Base-by-base conservation (phyloP, 1,140 invertebrate species). In the Metopolophium dirhodum region DNA sequence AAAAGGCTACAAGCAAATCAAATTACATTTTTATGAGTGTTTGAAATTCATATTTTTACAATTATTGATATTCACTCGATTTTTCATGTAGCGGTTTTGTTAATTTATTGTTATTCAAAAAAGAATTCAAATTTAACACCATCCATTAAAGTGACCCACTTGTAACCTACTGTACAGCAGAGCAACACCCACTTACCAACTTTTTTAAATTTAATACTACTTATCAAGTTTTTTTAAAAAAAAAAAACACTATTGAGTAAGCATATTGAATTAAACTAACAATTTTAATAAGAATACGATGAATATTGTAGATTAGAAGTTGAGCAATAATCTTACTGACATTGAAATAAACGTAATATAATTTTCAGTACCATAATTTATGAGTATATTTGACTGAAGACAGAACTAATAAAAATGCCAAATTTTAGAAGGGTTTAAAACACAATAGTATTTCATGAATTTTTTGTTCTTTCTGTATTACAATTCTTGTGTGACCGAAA, bases 171-270 rank as follows among this genome's bases (percentile, higher is more conserved):
- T 37, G 37, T 37, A 37, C 37, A 37, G 2, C 37, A 37, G 37
- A 37, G 37, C 2, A 2, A 37, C 37, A 37, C 2, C 37, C 37
- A 37, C 37, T 37, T 37, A 2, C 37, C 2, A 2, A 37, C 37
- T 37, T 37, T 37, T 57, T 57, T 23, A 26, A 57, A 57, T 26
- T 26, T 23, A 26, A 57, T 57, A 57, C 47, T 57, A 23, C 7
- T 57, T 57, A 7, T 57, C 26, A 57, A 54, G 0, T 54, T 54
- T 22, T 57, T 8, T 61, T n/a, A 11, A 30, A 14, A 4, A n/a
- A 0, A 4, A 11, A 30, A 14, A 4, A n/a, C 0, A 4, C 0
- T 18, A n/a, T 41, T 41, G 14, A 30, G 9, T 4, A 68, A 30
- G 4, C 11, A 1, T 68, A 68, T n/a, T 14, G 30, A 68, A 68